A percentile compares a stretch with the other conserved stretches of the same genome.
These are phyloP conservation scores for Sebastes iracundus DNA, from an alignment of 2,797 vertebrate species.

Conservation along the genomic window DNA sequence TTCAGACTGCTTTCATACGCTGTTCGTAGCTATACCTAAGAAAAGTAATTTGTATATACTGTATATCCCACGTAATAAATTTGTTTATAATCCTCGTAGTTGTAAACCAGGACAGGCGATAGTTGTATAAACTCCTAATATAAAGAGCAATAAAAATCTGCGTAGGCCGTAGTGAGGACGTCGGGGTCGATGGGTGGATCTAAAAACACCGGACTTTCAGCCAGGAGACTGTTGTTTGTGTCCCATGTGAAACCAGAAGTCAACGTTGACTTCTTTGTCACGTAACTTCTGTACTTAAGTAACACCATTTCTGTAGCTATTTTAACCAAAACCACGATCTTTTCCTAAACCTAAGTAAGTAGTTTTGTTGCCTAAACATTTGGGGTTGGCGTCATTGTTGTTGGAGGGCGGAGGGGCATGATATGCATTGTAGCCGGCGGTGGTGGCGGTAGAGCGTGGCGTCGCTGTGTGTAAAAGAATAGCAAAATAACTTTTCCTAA, in stretches of 20 bases:
- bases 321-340: rapidly evolving
- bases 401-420: no score
- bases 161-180: rapidly evolving
- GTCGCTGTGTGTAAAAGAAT: no score
- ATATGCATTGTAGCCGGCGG: no score
- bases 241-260: background rate
- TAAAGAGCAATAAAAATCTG: background rate
- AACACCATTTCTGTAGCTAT: no score
- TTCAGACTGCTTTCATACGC: background rate
- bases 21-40: rapidly evolving
- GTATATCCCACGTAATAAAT: background rate
- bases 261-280: background rate
- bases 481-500: background rate
- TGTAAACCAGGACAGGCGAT: background rate
- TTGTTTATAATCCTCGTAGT: background rate
- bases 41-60: background rate
- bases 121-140: background rate
- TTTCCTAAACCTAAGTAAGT: background rate
- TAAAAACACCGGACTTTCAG: background rate
- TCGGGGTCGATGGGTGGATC: no score
- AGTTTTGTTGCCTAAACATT: background rate
- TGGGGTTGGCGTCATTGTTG: no score
- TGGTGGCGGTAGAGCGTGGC: no score
- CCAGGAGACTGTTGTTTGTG: background rate
- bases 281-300: background rate